These are phyloP conservation scores for Colinus virginianus DNA, from an alignment of 2,113 vertebrate species.

Conservation along the genomic window DNA sequence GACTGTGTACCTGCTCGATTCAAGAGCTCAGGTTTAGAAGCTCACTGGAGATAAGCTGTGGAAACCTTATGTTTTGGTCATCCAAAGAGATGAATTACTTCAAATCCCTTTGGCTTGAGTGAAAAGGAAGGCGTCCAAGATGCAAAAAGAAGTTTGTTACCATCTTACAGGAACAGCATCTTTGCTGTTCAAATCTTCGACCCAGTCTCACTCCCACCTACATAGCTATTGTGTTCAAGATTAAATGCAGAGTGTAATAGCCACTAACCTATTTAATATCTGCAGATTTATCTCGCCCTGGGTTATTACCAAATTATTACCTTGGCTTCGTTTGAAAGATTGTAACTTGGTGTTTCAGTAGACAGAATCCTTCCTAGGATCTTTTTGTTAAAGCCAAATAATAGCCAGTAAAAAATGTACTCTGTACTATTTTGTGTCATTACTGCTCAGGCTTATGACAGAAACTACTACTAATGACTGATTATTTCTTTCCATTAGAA, in stretches of 20 bases:
- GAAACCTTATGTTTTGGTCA: background rate
- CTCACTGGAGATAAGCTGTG: background rate
- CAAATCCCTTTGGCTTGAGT: background rate
- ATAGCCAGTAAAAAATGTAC: conserved; percentile 15
- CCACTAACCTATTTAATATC: conserved; percentile 41
- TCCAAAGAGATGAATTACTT: background rate
- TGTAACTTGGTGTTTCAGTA: conserved; percentile 25
- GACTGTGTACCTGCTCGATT: background rate
- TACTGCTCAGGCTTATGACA: background rate
- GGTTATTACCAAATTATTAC: background rate
- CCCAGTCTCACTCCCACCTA: background rate
- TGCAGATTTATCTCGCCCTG: conserved; percentile 30
- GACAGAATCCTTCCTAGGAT: conserved; percentile 17
- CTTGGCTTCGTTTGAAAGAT: conserved; percentile 45
- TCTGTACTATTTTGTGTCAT: conserved; percentile 18
- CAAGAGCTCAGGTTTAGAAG: background rate
- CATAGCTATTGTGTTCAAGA: conserved; percentile 13
- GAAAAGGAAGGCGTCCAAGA: background rate
- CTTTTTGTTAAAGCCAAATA: conserved; percentile 36
- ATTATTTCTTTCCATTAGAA: conserved; percentile 38
- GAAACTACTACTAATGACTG: conserved; percentile 22
- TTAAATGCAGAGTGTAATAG: conserved; percentile 18
- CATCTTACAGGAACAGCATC: background rate
- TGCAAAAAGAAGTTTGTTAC: background rate
- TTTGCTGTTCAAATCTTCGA: background rate